Evolutionary conservation across 1,140 invertebrate species (phyloP), one percentile per base, ranked within the genome.

Genomic region (Apolygus lucorum): DNA sequence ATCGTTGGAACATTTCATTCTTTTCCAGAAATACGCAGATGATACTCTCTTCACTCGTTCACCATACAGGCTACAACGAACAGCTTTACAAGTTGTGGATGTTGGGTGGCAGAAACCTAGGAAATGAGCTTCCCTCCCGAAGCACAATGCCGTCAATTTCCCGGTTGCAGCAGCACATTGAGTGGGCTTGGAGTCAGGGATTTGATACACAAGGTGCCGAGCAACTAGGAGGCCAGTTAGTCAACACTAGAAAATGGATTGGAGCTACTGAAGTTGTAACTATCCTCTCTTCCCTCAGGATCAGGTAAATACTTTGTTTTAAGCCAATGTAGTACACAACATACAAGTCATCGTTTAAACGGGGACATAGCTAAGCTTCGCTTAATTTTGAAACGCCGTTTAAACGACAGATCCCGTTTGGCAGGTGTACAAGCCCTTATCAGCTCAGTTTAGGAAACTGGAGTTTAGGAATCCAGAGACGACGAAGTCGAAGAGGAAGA

Each of bases 231-330:
- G 88, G 87, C 21, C 87, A 87, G 72, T 78, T 95, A 17, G 84
- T 87, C 68, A 92, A 93, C 77, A 94, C 92, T 0, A 82, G 89
- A 67, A 95, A 95, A 79, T 96, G 93, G 92, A 95, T 96, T 73
- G 93, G 93, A 24, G 91, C 92, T 21, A 92, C 90, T 8, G 91
- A 93, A 81, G 88, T 92, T 21, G 86, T 90, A 11, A 91, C 90
- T 2, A 81, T 92, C 54, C 80, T 93, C 22, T 90, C 89, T 22
- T 91, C 87, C 73, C 81, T 91, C 49, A 83, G 86, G 79, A 90
- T 93, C 77, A 86, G 84, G 87, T 75, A 42, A n/a, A n/a, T n/a
- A n/a, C n/a, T n/a, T n/a, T n/a, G n/a, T n/a, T n/a, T n/a, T n/a
- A n/a, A n/a, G n/a, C n/a, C n/a, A n/a, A n/a, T n/a, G n/a, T n/a